These are phyloP conservation scores for Mythimna impura DNA, from an alignment of 2,888 invertebrate species.

Conservation along the genomic window DNA sequence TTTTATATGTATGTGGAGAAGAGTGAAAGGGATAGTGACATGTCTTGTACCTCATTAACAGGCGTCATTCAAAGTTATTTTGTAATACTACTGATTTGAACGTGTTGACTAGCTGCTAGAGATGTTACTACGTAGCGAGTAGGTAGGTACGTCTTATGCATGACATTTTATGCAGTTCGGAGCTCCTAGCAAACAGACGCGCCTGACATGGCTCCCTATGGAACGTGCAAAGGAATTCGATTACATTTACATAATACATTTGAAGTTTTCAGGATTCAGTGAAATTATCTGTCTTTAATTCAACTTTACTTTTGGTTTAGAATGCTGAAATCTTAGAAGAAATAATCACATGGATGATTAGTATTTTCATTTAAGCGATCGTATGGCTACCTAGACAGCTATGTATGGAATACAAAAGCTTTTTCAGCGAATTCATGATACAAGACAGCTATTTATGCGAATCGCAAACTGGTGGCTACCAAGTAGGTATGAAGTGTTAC, in stretches of 20 bases:
- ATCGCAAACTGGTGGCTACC: not conserved
- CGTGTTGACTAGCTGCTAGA: conserved; percentile 50
- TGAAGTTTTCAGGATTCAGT: conserved; percentile 16
- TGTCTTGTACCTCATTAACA: conserved; percentile 54
- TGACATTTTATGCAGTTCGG: conserved; percentile 49
- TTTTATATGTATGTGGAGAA: conserved; percentile 10
- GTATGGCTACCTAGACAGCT: not conserved
- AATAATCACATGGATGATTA: too few species aligned
- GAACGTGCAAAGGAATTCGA: conserved; percentile 34
- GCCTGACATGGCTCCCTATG: conserved; percentile 42
- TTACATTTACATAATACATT: conserved; percentile 43
- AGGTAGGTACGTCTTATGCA: conserved; percentile 40
- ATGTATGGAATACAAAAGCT: not conserved
- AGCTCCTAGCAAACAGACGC: conserved; percentile 32
- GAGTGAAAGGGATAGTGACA: conserved; percentile 46
- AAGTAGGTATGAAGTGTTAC: conserved; percentile 1
- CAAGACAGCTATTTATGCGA: not conserved
- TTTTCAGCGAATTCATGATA: not conserved
- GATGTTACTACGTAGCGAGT: conserved; percentile 35
- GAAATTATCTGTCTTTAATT: conserved; percentile 8
- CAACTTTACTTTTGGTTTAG: not conserved
- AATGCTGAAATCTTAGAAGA: too few species aligned
- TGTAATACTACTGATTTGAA: conserved; percentile 58
- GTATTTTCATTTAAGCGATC: too few species aligned
- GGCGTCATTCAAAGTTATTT: conserved; percentile 63